A percentile compares a stretch with the other conserved stretches of the same genome.
These are phyloP conservation scores for Ametastegia equiseti DNA, from an alignment of 2,888 invertebrate species.

Conservation along the genomic window DNA sequence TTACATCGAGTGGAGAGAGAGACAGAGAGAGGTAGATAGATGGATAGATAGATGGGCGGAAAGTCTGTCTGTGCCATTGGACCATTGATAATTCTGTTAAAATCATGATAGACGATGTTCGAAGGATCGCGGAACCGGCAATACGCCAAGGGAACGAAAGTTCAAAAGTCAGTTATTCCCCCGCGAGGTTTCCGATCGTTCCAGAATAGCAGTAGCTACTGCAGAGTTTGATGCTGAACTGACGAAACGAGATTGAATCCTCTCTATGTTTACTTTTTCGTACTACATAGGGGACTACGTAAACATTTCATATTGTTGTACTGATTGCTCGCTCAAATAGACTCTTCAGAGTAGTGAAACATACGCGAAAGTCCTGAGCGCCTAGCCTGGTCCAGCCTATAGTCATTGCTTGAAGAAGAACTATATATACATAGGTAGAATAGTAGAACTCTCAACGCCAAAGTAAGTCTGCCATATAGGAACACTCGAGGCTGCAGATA, in stretches of 20 bases:
- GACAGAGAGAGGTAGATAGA: not conserved
- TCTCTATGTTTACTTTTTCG: conserved; percentile 3
- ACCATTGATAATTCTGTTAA: conserved; percentile 8
- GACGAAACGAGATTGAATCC: not conserved
- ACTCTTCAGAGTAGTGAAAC: conserved; percentile 2
- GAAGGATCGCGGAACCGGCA: not conserved
- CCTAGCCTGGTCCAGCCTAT: too few relatives aligned
- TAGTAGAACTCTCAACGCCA: not conserved
- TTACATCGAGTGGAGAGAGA: not conserved
- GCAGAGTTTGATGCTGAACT: not conserved
- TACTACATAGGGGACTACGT: conserved; percentile 4
- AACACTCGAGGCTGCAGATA: not conserved
- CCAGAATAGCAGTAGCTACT: not conserved
- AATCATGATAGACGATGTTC: conserved; percentile 30
- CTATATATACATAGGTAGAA: not conserved
- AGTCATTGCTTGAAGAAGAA: not conserved
- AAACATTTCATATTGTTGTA: conserved; percentile 25
- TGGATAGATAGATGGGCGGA: not conserved
- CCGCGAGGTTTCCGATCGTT: not conserved
- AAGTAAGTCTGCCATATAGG: not conserved
- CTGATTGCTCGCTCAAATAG: conserved; percentile 35
- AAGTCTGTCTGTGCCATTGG: not conserved
- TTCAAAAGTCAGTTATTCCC: conserved; percentile 12
- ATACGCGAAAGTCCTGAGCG: not conserved
- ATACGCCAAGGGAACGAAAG: not conserved